These are phyloP conservation scores for Athalia rosae DNA, from an alignment of 2,888 invertebrate genomes.

Conservation along the genomic window DNA sequence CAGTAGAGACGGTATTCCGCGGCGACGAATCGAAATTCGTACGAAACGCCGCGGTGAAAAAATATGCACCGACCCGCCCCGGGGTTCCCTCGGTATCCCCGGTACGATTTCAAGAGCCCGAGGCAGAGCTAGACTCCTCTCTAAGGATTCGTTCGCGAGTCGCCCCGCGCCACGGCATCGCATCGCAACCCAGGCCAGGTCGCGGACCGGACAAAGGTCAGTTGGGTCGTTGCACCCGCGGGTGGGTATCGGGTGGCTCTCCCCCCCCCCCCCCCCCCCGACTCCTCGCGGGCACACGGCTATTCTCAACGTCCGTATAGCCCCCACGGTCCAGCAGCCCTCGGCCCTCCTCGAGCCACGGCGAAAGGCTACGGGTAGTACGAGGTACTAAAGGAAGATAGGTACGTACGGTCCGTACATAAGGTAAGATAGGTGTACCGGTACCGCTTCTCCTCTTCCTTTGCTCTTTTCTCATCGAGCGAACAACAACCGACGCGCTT, in stretches of 20 bases:
- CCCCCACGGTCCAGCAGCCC: conserved; percentile 13
- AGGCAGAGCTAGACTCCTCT: not conserved
- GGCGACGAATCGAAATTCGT: too few species aligned
- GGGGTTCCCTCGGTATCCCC: not conserved
- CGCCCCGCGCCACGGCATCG: conserved; percentile 57
- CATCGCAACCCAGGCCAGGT: conserved; percentile 59
- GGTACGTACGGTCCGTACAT: too few species aligned
- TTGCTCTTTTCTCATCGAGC: not conserved
- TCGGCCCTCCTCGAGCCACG: not conserved
- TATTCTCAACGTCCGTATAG: not conserved
- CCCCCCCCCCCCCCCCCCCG: too few species aligned
- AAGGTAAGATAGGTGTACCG: too few species aligned
- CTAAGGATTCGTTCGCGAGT: conserved; percentile 1
- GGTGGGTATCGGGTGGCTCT: conserved; percentile 64
- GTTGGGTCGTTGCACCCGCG: conserved; percentile 72
- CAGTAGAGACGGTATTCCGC: not conserved
- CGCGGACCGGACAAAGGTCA: conserved; percentile 71
- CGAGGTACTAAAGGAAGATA: too few species aligned
- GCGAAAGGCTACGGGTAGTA: too few species aligned
- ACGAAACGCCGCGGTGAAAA: too few species aligned
- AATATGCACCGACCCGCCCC: conserved; percentile 41
- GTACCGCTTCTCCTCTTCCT: too few species aligned
- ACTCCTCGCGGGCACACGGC: conserved; percentile 14
- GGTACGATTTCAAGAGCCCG: conserved; percentile 34
- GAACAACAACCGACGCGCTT: conserved; percentile 1